These are phyloP conservation scores for Siniperca chuatsi DNA, from an alignment of 2,113 vertebrate genomes.

Conservation along the genomic window DNA sequence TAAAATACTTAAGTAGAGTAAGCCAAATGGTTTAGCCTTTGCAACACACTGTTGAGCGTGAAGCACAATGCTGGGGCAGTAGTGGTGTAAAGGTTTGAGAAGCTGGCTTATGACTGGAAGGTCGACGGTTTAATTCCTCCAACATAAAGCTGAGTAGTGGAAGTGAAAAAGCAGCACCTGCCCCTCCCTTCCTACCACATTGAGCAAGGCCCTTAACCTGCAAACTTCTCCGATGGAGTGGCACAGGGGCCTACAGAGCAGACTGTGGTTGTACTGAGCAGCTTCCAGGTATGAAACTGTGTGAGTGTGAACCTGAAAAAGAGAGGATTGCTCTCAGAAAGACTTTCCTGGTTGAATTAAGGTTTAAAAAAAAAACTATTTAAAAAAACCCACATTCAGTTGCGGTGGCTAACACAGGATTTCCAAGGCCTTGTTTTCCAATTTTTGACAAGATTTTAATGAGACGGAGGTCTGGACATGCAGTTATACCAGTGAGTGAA, in stretches of 20 bases:
- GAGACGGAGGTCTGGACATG: not conserved
- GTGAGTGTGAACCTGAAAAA: not conserved
- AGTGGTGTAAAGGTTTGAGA: not conserved
- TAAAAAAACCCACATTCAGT: not conserved
- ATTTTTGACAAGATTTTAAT: not conserved
- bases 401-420: no score
- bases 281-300: not conserved
- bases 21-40: not conserved
- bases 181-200: not conserved
- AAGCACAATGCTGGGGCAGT: not conserved
- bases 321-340: not conserved
- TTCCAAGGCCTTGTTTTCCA: not conserved
- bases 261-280: not conserved
- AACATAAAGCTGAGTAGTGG: conserved; percentile 10
- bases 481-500: not conserved
- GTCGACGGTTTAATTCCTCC: not conserved
- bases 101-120: not conserved
- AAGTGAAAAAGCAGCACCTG: not conserved
- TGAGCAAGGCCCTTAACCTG: not conserved
- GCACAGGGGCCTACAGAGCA: no score
- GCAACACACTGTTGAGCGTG: no score
- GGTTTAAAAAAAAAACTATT: not conserved
- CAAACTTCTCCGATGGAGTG: no score
- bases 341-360: no score
- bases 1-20: not conserved